These are phyloP conservation scores for Oostethus manadensis DNA, from an alignment of 2,113 vertebrate genomes.

Conservation along the genomic window DNA sequence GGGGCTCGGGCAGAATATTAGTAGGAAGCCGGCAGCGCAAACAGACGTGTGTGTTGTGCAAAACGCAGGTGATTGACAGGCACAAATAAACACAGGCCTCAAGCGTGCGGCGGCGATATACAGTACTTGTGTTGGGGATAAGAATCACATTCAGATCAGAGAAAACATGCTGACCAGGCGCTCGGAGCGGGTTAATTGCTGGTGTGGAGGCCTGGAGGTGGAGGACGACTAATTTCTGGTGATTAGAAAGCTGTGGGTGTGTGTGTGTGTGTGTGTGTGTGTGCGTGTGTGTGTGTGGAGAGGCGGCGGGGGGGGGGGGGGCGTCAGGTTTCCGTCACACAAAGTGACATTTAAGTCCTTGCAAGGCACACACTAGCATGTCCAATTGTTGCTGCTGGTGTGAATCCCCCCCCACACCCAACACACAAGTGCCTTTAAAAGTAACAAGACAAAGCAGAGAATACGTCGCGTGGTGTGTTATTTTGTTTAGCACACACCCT, in stretches of 20 bases:
- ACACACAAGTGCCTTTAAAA: conserved; percentile 8
- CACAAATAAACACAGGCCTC: conserved; percentile 53
- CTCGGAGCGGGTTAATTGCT: conserved; percentile 58
- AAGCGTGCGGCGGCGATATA: conserved; percentile 15
- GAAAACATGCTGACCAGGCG: conserved; percentile 55
- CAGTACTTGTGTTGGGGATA: conserved; percentile 20
- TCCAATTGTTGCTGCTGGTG: too few relatives aligned
- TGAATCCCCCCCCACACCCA: too few relatives aligned
- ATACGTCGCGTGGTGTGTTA: background rate
- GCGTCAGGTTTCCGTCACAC: conserved; percentile 58
- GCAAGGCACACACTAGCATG: conserved; percentile 14
- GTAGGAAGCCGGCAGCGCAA: conserved; percentile 30
- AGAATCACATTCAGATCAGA: conserved; percentile 50
- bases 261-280: too few relatives aligned
- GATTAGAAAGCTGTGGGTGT: conserved; percentile 74
- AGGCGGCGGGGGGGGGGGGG: conserved; percentile 49
- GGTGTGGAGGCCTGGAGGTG: conserved; percentile 57
- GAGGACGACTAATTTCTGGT: conserved; percentile 65
- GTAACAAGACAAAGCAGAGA: background rate
- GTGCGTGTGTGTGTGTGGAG: too few relatives aligned
- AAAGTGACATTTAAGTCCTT: conserved; percentile 22
- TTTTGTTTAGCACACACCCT: background rate
- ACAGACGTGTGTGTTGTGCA: conserved; percentile 34
- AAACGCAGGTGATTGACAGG: conserved; percentile 54
- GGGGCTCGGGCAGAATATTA: conserved; percentile 45